Percentiles rank a stretch among this genome's conserved stretches.
Conservation (phyloP, 2,113 vertebrate genomes). For the Calidris pugnax region DNA sequence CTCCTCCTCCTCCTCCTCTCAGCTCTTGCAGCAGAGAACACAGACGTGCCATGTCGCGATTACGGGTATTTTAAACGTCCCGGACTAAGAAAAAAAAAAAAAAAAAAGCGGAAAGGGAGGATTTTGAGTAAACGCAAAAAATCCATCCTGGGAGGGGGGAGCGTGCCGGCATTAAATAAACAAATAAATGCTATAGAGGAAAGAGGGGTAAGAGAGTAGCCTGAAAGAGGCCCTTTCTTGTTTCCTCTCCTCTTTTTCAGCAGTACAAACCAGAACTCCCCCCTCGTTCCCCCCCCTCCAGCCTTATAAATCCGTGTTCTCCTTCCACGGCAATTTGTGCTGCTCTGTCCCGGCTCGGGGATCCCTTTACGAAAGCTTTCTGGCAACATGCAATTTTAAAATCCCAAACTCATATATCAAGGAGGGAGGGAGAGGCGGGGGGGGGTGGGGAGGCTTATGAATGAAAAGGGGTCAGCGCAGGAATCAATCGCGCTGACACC, state of each 20-base stretch:
- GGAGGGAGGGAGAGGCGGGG: not conserved
- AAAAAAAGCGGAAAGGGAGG: not conserved
- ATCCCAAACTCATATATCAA: slow-evolving; percentile 34
- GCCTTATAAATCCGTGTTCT: not conserved
- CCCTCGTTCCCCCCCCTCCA: too few species aligned
- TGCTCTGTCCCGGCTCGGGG: not conserved
- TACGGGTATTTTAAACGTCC: accelerated
- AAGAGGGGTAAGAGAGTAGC: not conserved
- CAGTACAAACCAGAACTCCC: not conserved
- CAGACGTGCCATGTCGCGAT: accelerated
- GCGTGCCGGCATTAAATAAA: not conserved
- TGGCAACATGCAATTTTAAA: not conserved
- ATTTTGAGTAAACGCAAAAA: not conserved
- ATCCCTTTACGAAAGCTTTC: not conserved
- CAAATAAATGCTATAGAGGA: not conserved
- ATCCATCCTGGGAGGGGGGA: not conserved
- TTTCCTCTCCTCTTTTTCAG: not conserved
- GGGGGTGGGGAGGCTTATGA: not conserved
- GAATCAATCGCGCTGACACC: slow-evolving; percentile 46
- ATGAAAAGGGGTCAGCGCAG: slow-evolving; percentile 43
- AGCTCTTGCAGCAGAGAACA: not conserved
- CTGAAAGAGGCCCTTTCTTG: not conserved
- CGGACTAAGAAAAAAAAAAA: not conserved
- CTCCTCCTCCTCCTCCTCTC: not conserved
- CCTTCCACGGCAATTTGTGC: not conserved